Conservation (phyloP, 2,888 invertebrate genomes). For the Thumatha senex region DNA sequence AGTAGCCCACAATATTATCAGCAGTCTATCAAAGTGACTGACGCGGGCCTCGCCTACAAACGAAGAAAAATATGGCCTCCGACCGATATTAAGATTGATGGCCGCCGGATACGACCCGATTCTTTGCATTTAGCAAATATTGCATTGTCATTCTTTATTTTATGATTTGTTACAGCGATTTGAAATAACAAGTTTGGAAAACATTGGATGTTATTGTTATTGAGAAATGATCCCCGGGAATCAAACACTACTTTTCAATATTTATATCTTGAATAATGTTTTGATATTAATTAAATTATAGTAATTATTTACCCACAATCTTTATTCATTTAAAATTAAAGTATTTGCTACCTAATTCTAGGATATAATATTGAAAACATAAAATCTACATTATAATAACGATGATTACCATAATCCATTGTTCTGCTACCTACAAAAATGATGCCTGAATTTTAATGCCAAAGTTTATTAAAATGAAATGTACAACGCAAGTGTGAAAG, state of each 20-base stretch:
- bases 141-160: conserved; percentile 42
- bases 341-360: too few species aligned
- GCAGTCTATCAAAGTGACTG: conserved; percentile 67
- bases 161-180: conserved; percentile 19
- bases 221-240: conserved; percentile 4
- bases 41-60: conserved; percentile 60
- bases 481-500: too few species aligned
- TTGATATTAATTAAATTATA: too few species aligned
- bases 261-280: neutral
- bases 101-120: conserved; percentile 43
- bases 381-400: too few species aligned
- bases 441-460: too few species aligned
- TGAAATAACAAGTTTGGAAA: conserved; percentile 4
- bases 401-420: too few species aligned
- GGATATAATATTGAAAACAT: too few species aligned
- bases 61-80: conserved; percentile 74
- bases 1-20: conserved; percentile 43
- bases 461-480: too few species aligned
- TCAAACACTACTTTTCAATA: conserved; percentile 5
- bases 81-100: conserved; percentile 76
- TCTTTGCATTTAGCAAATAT: conserved; percentile 49
- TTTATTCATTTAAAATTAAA: too few species aligned
- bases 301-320: too few species aligned
- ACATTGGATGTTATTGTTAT: neutral
- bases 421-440: too few species aligned